Evolutionary conservation across 1,140 invertebrate species (phyloP).

Genomic region (Temnothorax longispinosus): DNA sequence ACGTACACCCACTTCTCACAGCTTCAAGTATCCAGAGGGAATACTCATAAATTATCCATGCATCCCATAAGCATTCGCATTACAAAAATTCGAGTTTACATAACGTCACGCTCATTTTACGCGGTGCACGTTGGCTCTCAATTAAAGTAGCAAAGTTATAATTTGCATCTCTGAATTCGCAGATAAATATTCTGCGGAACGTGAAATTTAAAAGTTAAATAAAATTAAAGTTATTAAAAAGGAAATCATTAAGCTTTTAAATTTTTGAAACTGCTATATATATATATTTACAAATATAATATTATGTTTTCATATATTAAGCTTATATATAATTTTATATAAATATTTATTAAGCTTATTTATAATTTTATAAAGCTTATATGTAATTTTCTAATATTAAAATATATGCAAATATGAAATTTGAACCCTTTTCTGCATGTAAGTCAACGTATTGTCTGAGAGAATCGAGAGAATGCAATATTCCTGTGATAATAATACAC

Average conservation of each 20-base stretch:
- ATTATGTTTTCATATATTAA: neutral
- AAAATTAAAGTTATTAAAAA: neutral
- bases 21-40: neutral
- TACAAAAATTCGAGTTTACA: neutral
- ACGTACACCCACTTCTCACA: neutral
- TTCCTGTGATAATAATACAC: too few species aligned
- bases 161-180: neutral
- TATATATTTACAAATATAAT: constrained; percentile 12
- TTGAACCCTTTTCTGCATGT: neutral
- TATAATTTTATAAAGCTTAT: neutral
- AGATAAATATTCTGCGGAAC: neutral
- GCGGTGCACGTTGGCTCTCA: neutral
- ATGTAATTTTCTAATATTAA: neutral
- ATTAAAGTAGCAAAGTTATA: constrained; percentile 4
- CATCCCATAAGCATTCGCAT: neutral
- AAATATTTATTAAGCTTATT: too few species aligned
- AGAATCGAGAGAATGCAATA: neutral
- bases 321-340: too few species aligned
- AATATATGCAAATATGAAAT: neutral
- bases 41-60: constrained; percentile 15
- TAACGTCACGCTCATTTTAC: neutral
- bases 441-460: neutral
- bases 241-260: neutral
- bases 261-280: neutral
- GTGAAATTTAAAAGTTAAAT: neutral